Evolutionary conservation across 2,888 invertebrate species (phyloP), one percentile per base, ranked within the genome.

Genomic region (Andrena praecox): DNA sequence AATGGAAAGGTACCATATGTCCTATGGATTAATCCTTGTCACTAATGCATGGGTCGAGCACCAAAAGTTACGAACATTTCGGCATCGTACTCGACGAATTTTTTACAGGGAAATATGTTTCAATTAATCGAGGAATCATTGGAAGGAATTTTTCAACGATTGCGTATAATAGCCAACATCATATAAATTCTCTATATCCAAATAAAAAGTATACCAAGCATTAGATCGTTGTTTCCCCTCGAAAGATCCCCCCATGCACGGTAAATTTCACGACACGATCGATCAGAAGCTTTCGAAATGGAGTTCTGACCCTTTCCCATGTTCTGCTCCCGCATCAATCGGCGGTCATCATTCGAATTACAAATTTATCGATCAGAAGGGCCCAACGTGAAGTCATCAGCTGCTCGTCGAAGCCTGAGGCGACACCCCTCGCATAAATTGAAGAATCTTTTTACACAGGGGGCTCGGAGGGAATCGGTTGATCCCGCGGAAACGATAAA

Each of bases 401-500:
- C 74, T 74, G 67, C 31, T 71, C 68, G 60, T 56, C 66, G 60
- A 29, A 54, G n/a, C 59, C 33, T 29, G 5, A 24, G 27, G 29
- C n/a, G 27, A 62, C 70, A 56, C 82, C 83, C 83, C 71, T 77
- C 74, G 82, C 83, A 84, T 84, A 84, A 78, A 84, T 84, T 78
- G 48, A 69, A 35, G 71, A 77, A 68, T 77, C 74, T 66, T 73
- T 67, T 63, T 66, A 20, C 29, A 35, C 4, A 52, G 69, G 33
- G 48, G 69, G 63, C 27, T 62, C 7, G 33, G 20, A 48, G 73
- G 68, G 67, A 29, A 76, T 80, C 76, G 78, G 72, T 77, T 87
- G 87, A 88, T 85, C 86, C 80, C 70, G 64, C 60, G 60, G 84
- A 84, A 87, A 85, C 85, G 82, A 88, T 87, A 84, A 88, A 87